A percentile compares a stretch with the other conserved stretches of the same genome.
phyloP scores from a whole-genome alignment of 2,113 vertebrate species.

The Pomatorhinus ruficollis region DNA sequence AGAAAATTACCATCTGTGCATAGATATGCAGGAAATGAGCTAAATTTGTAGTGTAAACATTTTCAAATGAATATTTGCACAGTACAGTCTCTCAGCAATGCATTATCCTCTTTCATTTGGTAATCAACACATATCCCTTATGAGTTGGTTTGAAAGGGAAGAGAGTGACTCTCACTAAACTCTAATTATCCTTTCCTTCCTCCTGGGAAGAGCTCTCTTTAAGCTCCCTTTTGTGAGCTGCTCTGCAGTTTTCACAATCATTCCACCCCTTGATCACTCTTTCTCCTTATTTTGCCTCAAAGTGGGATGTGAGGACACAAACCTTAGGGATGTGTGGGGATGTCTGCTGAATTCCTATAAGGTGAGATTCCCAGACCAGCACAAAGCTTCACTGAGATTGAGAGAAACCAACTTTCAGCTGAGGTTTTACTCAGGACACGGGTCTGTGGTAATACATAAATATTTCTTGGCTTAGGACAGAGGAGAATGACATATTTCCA shows the following conservation, averaged over 20 bases:
- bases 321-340: not conserved
- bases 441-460: not conserved
- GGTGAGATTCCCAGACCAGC: not conserved
- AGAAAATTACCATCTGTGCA: conserved; percentile 50
- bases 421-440: not conserved
- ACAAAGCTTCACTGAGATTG: not conserved
- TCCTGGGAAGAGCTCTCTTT: conserved; percentile 45
- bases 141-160: conserved; percentile 36
- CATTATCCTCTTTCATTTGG: conserved; percentile 59
- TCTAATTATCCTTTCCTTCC: conserved; percentile 51
- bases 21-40: conserved; percentile 58
- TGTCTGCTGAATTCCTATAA: not conserved
- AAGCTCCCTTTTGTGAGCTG: conserved; percentile 14
- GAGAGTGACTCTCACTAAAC: conserved; percentile 57
- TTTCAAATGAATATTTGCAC: conserved; percentile 66
- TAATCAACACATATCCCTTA: conserved; percentile 61
- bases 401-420: not conserved
- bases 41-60: conserved; percentile 67
- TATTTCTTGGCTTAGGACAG: not conserved
- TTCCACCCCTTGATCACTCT: not conserved
- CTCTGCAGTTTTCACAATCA: not conserved
- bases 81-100: conserved; percentile 53
- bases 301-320: not conserved
- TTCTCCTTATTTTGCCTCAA: not conserved
- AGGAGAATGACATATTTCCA: not conserved